Base-by-base conservation (phyloP, 2,888 invertebrate genomes). In the Agelastica alni region DNA sequence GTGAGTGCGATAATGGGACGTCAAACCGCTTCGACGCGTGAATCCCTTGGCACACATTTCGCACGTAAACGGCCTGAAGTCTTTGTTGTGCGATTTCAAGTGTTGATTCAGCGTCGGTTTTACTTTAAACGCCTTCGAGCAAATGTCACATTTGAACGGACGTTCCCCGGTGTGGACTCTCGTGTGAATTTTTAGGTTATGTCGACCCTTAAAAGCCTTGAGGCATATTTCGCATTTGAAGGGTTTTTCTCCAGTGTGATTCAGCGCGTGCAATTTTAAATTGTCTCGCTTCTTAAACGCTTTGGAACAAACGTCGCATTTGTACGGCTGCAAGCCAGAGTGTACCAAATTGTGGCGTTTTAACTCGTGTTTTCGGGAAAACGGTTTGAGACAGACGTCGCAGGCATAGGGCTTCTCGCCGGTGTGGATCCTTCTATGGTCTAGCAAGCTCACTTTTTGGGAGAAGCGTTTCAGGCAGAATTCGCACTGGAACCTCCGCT, bases 41-140 rank as follows among this genome's bases (percentile, higher is more conserved):
- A 37, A 47, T 36, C 28, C 22, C 12, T 47, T 47, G 3, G 36
- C 36, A 17, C 46, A 47, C 7, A 47, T 37, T 37, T 47, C 46
- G 12, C 46, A 47, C 28, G 26, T 47, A 14, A 37, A 47, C 4
- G 46, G 46, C 36, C 37, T 47, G 1, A 9, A 1, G 17, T 34
- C 26, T 17, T 47, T 36, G 2, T 34, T 20, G 16, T 47, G 46
- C 14, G 36, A 26, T 12, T 12, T 13, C 10, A 26, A 28, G 17
- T 47, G 46, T 26, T 36, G 13, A 12, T 22, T 47, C 16, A 47
- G 28, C 9, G 22, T 47, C 5, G 9, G 26, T 10, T 12, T 47
- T 14, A 31, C 31, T 16, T 34, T 13, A 26, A 47, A 47, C 7
- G 13, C 6, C 12, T 47, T 47, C 6, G 17, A 47, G 14, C 46